phyloP scores from a whole-genome alignment of 2,113 vertebrate genomes.

The Hypocryptadius cinnamomeus region DNA sequence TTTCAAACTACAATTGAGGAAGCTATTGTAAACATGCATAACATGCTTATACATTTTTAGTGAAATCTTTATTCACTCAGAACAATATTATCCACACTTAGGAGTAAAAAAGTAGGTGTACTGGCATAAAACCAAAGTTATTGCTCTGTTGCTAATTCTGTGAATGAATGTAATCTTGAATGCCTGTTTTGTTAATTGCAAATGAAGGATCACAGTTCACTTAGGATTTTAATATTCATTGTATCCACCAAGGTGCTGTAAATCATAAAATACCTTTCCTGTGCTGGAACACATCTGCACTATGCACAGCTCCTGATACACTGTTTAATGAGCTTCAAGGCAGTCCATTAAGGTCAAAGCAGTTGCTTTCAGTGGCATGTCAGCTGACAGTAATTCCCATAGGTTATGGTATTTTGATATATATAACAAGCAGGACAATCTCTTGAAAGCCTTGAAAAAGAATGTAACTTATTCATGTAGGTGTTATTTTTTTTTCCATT shows the following conservation, averaged over 20 bases:
- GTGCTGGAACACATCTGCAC: not conserved
- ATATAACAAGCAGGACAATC: not conserved
- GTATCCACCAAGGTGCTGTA: not conserved
- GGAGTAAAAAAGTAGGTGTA: not conserved
- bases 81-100: not conserved
- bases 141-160: not conserved
- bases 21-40: not conserved
- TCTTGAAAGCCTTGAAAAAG: not conserved
- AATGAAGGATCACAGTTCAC: not conserved
- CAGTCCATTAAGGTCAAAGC: not conserved
- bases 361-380: not conserved
- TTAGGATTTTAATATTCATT: not conserved
- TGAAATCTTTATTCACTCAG: not conserved
- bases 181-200: not conserved
- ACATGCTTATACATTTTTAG: not conserved
- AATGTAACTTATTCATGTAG: not conserved
- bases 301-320: not conserved
- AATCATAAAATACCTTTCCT: not conserved
- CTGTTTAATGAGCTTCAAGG: not conserved
- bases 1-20: constrained; percentile 34
- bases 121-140: not conserved
- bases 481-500: not conserved
- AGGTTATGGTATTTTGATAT: not conserved
- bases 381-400: not conserved
- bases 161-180: not conserved